phyloP scores from a whole-genome alignment of 2,797 vertebrate species.

The Cercopithecus hamlyni region DNA sequence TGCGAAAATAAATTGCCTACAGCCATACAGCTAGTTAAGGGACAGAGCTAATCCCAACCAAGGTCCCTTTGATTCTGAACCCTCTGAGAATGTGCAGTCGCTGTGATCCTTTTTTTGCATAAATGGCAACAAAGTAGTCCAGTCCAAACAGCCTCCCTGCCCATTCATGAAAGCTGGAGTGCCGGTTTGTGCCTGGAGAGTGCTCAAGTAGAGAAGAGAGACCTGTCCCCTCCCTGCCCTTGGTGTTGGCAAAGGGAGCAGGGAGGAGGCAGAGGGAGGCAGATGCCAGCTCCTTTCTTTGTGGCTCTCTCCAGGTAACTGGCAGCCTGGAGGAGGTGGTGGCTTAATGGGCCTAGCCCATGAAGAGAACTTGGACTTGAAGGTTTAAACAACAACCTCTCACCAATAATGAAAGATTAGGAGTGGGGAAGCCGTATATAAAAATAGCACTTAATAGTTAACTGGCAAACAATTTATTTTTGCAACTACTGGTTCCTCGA shows the following conservation, averaged over 20 bases:
- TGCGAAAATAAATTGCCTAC: not conserved
- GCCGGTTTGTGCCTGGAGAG: not conserved
- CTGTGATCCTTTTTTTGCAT: not conserved
- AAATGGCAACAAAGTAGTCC: not conserved
- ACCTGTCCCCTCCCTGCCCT: not conserved
- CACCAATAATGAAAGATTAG: constrained; percentile 63
- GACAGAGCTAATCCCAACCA: not conserved
- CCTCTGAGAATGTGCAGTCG: not conserved
- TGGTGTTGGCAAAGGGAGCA: not conserved
- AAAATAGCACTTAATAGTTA: constrained; percentile 75
- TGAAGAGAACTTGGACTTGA: not conserved
- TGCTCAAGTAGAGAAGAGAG: not conserved
- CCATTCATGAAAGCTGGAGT: not conserved
- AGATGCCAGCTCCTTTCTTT: not conserved
- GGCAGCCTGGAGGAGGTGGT: not conserved
- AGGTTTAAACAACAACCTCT: constrained; percentile 52
- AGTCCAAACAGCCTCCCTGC: not conserved
- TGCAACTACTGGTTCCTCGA: constrained; percentile 61
- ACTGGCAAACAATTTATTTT: constrained; percentile 74
- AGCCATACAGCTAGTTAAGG: not conserved
- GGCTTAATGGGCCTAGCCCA: constrained; percentile 21
- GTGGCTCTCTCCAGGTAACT: not conserved
- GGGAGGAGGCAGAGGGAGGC: not conserved
- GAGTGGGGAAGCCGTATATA: constrained; percentile 33
- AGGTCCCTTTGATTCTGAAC: not conserved